Evolutionary conservation across 2,888 invertebrate genomes (phyloP).

Genomic region (Bembecia ichneumoniformis): DNA sequence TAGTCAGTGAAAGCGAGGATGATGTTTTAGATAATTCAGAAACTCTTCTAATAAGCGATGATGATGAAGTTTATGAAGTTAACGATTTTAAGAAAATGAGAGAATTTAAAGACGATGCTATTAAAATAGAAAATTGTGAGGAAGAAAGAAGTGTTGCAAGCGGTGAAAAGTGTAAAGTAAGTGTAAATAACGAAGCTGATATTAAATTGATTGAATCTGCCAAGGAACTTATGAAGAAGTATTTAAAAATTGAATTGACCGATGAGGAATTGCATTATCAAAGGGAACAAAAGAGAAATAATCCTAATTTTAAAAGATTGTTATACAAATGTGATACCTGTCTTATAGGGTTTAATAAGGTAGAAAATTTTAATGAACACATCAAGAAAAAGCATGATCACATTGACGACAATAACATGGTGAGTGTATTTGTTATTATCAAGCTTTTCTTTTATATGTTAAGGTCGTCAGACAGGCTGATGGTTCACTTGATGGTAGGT

Average conservation of each 20-base stretch:
- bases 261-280: slow-evolving; percentile 33
- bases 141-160: not conserved
- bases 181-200: slow-evolving; percentile 1
- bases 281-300: slow-evolving; percentile 37
- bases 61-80: not conserved
- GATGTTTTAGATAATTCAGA: not conserved
- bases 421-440: too few species aligned
- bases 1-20: not conserved
- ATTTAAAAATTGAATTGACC: slow-evolving; percentile 22
- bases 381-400: slow-evolving; percentile 30
- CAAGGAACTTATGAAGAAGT: slow-evolving; percentile 24
- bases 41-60: not conserved
- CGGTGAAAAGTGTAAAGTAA: not conserved
- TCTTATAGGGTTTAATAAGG: slow-evolving; percentile 37
- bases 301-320: slow-evolving; percentile 45
- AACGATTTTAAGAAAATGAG: not conserved
- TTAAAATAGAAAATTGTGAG: slow-evolving; percentile 3
- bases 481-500: too few species aligned
- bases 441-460: too few species aligned
- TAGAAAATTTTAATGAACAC: slow-evolving; percentile 29
- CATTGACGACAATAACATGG: slow-evolving; percentile 1
- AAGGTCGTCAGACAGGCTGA: too few species aligned
- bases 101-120: not conserved
- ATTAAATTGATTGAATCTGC: too few species aligned
- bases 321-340: slow-evolving; percentile 45